A percentile compares a stretch with the other conserved stretches of the same genome.
phyloP scores from a whole-genome alignment of 2,797 vertebrate genomes.

The Crenichthys baileyi region DNA sequence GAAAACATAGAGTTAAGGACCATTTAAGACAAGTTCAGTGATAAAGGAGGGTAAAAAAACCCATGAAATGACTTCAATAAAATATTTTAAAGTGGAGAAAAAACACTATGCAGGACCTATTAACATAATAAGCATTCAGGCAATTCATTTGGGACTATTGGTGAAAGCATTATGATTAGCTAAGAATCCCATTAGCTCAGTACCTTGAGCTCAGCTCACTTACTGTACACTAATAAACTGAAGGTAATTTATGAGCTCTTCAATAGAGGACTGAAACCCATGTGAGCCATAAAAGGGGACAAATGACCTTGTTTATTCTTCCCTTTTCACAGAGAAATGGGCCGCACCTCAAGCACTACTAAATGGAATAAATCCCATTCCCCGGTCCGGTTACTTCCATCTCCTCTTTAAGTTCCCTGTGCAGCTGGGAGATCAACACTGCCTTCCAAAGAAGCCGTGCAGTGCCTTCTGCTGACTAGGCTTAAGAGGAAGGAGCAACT shows the following conservation, averaged over 20 bases:
- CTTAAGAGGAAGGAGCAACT: conserved; percentile 25
- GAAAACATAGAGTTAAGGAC: conserved; percentile 13
- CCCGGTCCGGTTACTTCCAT: conserved; percentile 60
- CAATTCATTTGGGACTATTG: conserved; percentile 67
- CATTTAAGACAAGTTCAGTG: conserved; percentile 12
- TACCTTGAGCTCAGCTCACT: conserved; percentile 60
- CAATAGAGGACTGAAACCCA: conserved; percentile 16
- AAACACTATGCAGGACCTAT: conserved; percentile 60
- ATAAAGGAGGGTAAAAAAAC: conserved; percentile 33
- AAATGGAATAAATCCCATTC: conserved; percentile 55
- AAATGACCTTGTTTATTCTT: conserved; percentile 53
- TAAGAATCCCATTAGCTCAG: conserved; percentile 67
- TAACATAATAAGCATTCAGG: conserved; percentile 67
- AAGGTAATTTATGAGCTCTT: conserved; percentile 46
- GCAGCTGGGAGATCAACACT: conserved; percentile 52
- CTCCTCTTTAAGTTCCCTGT: conserved; percentile 51
- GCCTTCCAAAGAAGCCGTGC: conserved; percentile 31
- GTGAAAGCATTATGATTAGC: conserved; percentile 65
- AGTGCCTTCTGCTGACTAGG: conserved; percentile 44
- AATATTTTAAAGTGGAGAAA: conserved; percentile 41
- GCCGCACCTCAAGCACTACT: conserved; percentile 39
- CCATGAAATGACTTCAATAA: conserved; percentile 32
- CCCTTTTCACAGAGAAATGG: conserved; percentile 28
- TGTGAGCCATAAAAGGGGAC: conserved; percentile 17
- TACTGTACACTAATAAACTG: conserved; percentile 36